These are phyloP conservation scores for Porites australiensis DNA, from an alignment of 64 coral and sea anemone genomes.

Conservation along the genomic window DNA sequence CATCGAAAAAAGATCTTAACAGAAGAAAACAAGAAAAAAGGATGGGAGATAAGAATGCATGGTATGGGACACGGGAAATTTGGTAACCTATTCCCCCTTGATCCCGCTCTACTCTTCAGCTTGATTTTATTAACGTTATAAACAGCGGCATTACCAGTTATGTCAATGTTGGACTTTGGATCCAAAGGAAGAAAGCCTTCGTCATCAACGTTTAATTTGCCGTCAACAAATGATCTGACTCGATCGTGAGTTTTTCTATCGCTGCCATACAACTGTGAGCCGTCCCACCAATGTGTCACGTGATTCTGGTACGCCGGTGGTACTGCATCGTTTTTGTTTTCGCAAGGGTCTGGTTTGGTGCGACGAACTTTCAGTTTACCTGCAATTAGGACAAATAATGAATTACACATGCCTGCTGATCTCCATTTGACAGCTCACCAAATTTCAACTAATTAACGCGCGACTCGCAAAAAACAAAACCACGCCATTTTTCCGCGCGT, in stretches of 20 bases:
- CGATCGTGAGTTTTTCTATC: constrained; percentile 65
- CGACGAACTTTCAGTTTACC: constrained; percentile 72
- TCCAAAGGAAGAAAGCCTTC: constrained; percentile 66
- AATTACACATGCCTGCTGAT: no score
- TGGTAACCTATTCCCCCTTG: no score
- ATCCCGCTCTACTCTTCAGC: no score
- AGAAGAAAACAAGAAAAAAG: no score
- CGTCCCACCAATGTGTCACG: constrained; percentile 94
- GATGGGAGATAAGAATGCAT: no score
- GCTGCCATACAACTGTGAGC: constrained; percentile 87
- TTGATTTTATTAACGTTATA: not conserved
- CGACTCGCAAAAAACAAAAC: no score
- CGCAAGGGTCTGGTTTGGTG: constrained; percentile 67
- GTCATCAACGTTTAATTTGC: constrained; percentile 76
- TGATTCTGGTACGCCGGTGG: constrained; percentile 75
- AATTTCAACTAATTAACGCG: no score
- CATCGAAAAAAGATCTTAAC: no score
- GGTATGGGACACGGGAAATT: no score
- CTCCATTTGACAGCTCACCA: no score
- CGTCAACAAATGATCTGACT: constrained; percentile 50
- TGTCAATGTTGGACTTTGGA: constrained; percentile 72
- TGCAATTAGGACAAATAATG: not conserved
- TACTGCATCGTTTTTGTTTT: constrained; percentile 14
- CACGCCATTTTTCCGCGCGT: no score
- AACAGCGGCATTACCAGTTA: constrained; percentile 52